Evolutionary conservation across 2,888 invertebrate species (phyloP).

Genomic region (Blera fallax): DNA sequence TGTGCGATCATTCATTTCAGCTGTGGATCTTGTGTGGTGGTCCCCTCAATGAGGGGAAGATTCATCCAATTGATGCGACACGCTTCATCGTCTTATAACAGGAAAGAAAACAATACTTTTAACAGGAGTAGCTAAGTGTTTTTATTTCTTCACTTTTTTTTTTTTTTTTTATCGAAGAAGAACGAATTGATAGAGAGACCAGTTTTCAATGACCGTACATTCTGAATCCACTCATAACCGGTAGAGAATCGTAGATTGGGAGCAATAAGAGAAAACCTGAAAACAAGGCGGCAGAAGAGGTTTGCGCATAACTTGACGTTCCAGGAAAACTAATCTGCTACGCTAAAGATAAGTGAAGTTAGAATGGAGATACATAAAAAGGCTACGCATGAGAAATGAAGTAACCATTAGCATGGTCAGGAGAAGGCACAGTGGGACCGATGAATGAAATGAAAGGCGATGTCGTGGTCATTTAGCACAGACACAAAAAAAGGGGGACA

Average conservation of each 20-base stretch:
- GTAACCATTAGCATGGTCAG: neutral
- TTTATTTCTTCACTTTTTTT: neutral
- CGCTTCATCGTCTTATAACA: slow-evolving; percentile 38
- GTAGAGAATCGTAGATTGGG: neutral
- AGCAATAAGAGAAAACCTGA: slow-evolving; percentile 1
- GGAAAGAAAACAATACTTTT: slow-evolving; percentile 11
- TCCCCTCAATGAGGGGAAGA: neutral
- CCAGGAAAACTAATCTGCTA: slow-evolving; percentile 6
- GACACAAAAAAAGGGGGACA: no score
- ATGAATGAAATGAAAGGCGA: neutral
- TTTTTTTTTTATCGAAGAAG: neutral
- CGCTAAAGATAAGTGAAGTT: neutral
- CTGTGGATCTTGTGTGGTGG: slow-evolving; percentile 4
- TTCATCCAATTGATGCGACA: slow-evolving; percentile 54
- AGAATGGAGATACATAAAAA: neutral
- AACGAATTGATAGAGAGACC: neutral
- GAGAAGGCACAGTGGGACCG: neutral
- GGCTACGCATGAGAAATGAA: neutral
- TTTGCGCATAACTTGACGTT: neutral
- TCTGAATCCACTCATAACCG: neutral
- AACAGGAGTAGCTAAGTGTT: neutral
- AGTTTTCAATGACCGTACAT: neutral
- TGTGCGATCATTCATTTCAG: slow-evolving; percentile 23
- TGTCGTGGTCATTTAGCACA: no score
- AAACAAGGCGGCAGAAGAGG: neutral